These are phyloP conservation scores for Hippocampus guttulatus DNA, from an alignment of 2,113 vertebrate genomes.

Conservation along the genomic window DNA sequence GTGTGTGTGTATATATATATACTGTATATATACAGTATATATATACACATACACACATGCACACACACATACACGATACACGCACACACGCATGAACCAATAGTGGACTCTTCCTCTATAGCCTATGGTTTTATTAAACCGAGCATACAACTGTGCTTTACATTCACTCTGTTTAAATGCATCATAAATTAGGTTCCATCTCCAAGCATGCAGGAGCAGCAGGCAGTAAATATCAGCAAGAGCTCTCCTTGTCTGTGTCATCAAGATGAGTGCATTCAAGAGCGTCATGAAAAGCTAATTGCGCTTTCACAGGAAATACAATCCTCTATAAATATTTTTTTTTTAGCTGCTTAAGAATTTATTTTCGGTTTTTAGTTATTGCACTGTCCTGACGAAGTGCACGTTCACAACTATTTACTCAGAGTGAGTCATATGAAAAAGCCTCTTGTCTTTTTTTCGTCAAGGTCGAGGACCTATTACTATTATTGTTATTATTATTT, in stretches of 20 bases:
- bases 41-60: too few species aligned
- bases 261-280: slow-evolving; percentile 54
- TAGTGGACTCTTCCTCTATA: slow-evolving; percentile 48
- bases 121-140: slow-evolving; percentile 60
- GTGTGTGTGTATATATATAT: too few species aligned
- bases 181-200: slow-evolving; percentile 64
- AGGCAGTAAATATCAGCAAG: slow-evolving; percentile 61
- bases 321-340: slow-evolving; percentile 9
- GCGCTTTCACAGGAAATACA: slow-evolving; percentile 33
- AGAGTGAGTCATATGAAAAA: slow-evolving; percentile 17
- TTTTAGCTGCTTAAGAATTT: slow-evolving; percentile 16
- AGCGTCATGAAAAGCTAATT: slow-evolving; percentile 47
- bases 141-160: slow-evolving; percentile 48
- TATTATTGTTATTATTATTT: background rate
- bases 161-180: slow-evolving; percentile 60
- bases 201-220: slow-evolving; percentile 57
- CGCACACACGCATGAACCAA: slow-evolving; percentile 24
- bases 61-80: too few species aligned
- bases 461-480: too few species aligned
- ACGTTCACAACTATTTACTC: background rate
- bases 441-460: slow-evolving; percentile 27
- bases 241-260: slow-evolving; percentile 47
- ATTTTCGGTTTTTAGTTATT: slow-evolving; percentile 25
- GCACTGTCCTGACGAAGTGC: slow-evolving; percentile 5
- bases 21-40: too few species aligned